Conservation (phyloP, 2,888 invertebrate genomes). For the Acrobasis suavella region DNA sequence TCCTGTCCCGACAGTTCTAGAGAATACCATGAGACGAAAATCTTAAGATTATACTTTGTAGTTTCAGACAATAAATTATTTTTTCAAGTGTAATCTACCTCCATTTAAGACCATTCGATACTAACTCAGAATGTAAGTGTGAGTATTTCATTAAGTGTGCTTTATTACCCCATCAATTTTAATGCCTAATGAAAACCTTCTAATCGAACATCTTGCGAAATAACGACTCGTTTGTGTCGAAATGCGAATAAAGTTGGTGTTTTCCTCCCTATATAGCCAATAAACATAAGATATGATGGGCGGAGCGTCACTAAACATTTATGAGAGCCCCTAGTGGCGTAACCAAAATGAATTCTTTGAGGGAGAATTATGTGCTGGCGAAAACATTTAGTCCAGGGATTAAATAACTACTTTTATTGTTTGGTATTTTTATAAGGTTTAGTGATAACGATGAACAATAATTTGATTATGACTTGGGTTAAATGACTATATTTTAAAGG, state of each 20-base stretch:
- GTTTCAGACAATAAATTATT: too few species aligned
- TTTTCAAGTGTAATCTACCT: too few species aligned
- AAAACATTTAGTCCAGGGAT: conserved; percentile 5
- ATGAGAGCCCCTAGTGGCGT: conserved; percentile 32
- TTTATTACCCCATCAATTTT: conserved; percentile 5
- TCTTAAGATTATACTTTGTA: too few species aligned
- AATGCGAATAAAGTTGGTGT: conserved; percentile 20
- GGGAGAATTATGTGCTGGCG: conserved; percentile 10
- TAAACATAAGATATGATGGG: conserved; percentile 44
- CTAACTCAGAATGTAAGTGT: too few species aligned
- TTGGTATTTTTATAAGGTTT: background rate
- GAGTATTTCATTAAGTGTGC: too few species aligned
- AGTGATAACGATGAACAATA: too few species aligned
- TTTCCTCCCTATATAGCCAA: conserved; percentile 26
- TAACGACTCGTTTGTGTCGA: conserved; percentile 3
- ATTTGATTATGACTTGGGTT: too few species aligned
- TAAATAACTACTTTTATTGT: background rate
- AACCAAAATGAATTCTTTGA: conserved; percentile 34
- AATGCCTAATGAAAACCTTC: background rate
- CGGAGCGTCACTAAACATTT: conserved; percentile 43
- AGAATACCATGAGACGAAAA: too few species aligned
- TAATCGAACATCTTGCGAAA: conserved; percentile 10
- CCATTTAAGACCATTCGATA: too few species aligned
- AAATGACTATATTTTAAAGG: too few species aligned
- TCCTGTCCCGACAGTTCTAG: too few species aligned